Evolutionary conservation across 2,113 vertebrate genomes (phyloP), one percentile per base, ranked within the genome.

Genomic region (Anas platyrhynchos): DNA sequence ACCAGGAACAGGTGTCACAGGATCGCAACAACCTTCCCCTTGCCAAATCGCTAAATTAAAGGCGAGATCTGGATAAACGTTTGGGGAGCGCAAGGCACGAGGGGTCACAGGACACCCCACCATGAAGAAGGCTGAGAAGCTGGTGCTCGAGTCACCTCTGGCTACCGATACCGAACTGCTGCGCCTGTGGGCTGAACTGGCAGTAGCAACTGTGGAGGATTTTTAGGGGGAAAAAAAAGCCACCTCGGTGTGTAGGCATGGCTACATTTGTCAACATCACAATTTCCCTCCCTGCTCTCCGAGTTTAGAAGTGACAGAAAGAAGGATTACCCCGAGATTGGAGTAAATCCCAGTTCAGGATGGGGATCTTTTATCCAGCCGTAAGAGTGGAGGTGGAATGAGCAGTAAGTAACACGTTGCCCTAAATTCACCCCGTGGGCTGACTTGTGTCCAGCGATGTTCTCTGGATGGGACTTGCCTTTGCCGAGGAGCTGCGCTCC

Each of bases 291-390:
- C 56, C 67, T 63, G 50, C 63, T 58, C 50, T 38, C 38, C 7
- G 7, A 73, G 63, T 82, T 90, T 77, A 83, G 61, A 91, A 87
- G 58, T 6, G 52, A 82, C 36, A 68, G 78, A 81, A 80, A 86
- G 21, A 85, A 93, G 68, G 88, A 93, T 87, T 91, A 88, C 67
- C 29, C 74, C 0, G 0, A 69, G 83, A 25, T 7, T 91, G 86
- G 56, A 96, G 74, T 55, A 85, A 90, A 34, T 78, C 63, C 88
- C 63, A 73, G 69, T 69, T 89, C 80, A 81, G 63, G 74, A 66
- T 23, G 50, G 46, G 74, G 55, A 86, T 86, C 83, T 72, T 91
- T 38, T 20, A 93, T 78, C 32, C 88, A 92, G 41, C 21, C 67
- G 52, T 67, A 73, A 77, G 91, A 3, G 18, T 44, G 55, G 73